phyloP scores from a whole-genome alignment of 2,888 invertebrate species.

The Melinaea marsaeus region DNA sequence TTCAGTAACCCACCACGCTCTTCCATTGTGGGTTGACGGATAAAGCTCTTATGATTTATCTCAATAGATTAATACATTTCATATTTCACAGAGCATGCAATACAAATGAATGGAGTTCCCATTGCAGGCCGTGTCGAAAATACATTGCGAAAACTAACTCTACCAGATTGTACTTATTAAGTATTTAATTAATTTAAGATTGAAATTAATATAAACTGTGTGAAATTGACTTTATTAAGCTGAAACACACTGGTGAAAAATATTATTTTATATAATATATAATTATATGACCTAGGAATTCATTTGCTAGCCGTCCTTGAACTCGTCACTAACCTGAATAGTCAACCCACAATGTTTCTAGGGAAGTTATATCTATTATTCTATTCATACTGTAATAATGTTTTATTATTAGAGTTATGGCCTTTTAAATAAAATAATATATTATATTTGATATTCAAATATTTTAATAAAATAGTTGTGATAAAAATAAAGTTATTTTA shows the following conservation, averaged over 20 bases:
- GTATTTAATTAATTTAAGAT: not conserved
- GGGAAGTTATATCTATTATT: too few relatives aligned
- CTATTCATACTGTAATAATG: too few relatives aligned
- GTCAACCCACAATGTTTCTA: too few relatives aligned
- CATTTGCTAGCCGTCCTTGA: constrained; percentile 28
- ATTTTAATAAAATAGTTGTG: too few relatives aligned
- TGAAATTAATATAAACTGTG: not conserved
- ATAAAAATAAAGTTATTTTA: too few relatives aligned
- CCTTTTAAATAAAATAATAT: too few relatives aligned
- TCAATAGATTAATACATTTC: constrained; percentile 9
- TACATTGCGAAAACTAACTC: constrained; percentile 31
- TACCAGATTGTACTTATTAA: constrained; percentile 21
- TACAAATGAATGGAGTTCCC: constrained; percentile 28
- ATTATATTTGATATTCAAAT: too few relatives aligned
- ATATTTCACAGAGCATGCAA: constrained; percentile 26
- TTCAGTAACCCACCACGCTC: too few relatives aligned
- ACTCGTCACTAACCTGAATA: constrained; percentile 3
- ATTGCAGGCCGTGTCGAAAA: constrained; percentile 31
- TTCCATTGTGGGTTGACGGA: not conserved
- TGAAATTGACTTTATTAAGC: not conserved
- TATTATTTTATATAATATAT: too few relatives aligned
- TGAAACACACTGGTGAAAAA: too few relatives aligned
- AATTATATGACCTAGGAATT: constrained; percentile 34
- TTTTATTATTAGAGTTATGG: too few relatives aligned
- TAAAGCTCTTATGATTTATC: not conserved